Percentiles rank a stretch among this genome's conserved stretches.
Conservation (phyloP, 2,113 vertebrate genomes). For the Phycodurus eques region DNA sequence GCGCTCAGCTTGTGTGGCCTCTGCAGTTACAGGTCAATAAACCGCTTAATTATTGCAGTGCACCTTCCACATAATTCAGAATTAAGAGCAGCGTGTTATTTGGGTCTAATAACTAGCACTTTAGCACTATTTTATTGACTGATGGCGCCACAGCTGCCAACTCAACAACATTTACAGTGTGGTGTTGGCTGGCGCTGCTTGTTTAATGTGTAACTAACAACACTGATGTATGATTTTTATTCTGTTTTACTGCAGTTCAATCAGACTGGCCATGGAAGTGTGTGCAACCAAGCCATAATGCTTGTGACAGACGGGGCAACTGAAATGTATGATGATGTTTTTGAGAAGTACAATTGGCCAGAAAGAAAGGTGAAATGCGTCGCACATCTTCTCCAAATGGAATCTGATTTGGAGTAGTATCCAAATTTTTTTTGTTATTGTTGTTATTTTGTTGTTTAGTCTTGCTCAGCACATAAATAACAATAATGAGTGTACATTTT, state of each 20-base stretch:
- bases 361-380: slow-evolving; percentile 85
- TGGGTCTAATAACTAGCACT: slow-evolving; percentile 37
- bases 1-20: slow-evolving; percentile 15
- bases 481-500: slow-evolving; percentile 22
- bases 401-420: slow-evolving; percentile 2
- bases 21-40: slow-evolving; percentile 65
- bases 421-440: neutral
- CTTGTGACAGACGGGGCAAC: slow-evolving; percentile 95
- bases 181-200: slow-evolving; percentile 1
- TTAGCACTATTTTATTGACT: slow-evolving; percentile 27
- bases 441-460: slow-evolving; percentile 10
- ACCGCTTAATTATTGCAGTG: slow-evolving; percentile 65
- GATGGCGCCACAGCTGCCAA: neutral
- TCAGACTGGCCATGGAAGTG: slow-evolving; percentile 91
- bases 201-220: neutral
- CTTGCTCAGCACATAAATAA: slow-evolving; percentile 28
- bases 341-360: slow-evolving; percentile 95
- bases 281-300: slow-evolving; percentile 98
- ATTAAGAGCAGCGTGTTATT: slow-evolving; percentile 28
- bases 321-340: slow-evolving; percentile 89
- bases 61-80: slow-evolving; percentile 52
- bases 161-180: neutral
- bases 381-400: neutral
- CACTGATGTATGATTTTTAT: neutral
- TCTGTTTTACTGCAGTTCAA: slow-evolving; percentile 81